phyloP scores from a whole-genome alignment of 2,113 vertebrate genomes.

The Phaethon lepturus region DNA sequence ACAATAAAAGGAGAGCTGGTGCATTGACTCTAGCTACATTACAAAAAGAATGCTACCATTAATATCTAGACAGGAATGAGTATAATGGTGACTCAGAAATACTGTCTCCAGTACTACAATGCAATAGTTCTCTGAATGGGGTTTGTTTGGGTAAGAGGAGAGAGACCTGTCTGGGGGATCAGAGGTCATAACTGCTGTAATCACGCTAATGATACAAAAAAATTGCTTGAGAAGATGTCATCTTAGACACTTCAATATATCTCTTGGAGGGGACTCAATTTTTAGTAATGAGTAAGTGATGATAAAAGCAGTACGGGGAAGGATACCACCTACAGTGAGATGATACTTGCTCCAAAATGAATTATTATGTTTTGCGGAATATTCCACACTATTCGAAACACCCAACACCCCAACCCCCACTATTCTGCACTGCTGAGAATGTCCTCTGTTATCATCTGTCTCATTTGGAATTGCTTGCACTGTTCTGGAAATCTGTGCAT shows the following conservation, averaged over 20 bases:
- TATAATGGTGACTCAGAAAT: not conserved
- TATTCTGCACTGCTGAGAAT: not conserved
- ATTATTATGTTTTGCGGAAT: not conserved
- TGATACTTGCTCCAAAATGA: not conserved
- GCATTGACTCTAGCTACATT: not conserved
- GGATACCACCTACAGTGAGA: not conserved
- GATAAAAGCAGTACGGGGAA: not conserved
- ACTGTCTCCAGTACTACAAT: not conserved
- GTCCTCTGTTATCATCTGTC: not conserved
- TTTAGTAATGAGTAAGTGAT: not conserved
- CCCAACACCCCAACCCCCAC: not conserved
- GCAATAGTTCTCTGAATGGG: not conserved
- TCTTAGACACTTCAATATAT: not conserved
- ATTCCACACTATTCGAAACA: not conserved
- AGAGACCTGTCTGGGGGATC: not conserved
- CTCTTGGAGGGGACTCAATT: not conserved
- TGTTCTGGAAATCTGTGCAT: not conserved
- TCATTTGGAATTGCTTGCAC: not conserved
- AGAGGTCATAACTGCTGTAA: not conserved
- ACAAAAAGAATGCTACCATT: not conserved
- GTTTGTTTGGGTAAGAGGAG: not conserved
- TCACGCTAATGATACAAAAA: not conserved
- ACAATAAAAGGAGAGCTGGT: not conserved
- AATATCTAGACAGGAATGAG: not conserved
- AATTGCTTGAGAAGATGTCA: not conserved